Conservation (phyloP, 2,797 vertebrate genomes). For the Sebastes variabilis region DNA sequence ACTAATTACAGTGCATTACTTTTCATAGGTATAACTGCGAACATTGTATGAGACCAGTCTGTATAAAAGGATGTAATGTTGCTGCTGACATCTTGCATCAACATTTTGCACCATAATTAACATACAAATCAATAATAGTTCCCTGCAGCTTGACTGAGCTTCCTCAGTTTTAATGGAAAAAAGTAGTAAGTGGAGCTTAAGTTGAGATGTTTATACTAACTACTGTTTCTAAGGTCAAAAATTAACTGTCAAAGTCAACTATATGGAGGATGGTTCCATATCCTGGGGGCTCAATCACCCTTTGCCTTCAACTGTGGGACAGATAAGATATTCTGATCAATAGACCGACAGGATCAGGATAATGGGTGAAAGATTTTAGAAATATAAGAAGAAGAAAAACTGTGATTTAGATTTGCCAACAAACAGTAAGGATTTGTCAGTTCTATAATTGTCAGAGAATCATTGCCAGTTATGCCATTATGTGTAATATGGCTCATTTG, state of each 20-base stretch:
- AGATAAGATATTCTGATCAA: constrained; percentile 1
- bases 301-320: neutral
- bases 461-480: neutral
- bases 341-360: neutral
- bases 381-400: neutral
- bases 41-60: too few species aligned
- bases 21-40: too few species aligned
- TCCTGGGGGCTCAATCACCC: neutral
- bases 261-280: neutral
- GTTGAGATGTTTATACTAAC: neutral
- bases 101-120: neutral
- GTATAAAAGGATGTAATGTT: neutral
- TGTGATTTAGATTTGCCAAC: neutral
- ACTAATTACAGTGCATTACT: too few species aligned
- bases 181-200: neutral
- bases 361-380: neutral
- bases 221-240: neutral
- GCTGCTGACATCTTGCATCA: neutral
- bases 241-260: neutral
- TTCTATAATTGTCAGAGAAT: neutral
- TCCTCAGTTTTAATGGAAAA: neutral
- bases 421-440: neutral
- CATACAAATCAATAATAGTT: neutral
- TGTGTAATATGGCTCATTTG: constrained; percentile 9
- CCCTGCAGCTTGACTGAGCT: neutral